Conservation (phyloP, 2,888 invertebrate species). For the Nipponacmea schrenckii region DNA sequence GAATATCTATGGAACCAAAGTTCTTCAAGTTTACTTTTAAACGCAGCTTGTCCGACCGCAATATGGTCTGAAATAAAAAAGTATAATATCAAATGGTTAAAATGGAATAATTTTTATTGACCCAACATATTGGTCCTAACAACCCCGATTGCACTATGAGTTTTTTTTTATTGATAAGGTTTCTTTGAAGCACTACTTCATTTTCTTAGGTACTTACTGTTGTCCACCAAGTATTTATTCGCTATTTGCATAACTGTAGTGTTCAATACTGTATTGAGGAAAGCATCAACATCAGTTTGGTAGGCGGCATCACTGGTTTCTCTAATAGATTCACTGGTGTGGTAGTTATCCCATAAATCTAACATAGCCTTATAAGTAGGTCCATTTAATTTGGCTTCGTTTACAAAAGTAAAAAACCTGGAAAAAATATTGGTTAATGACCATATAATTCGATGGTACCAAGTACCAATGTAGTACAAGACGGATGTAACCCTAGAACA, state of each 20-base stretch:
- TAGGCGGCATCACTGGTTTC: slow-evolving; percentile 81
- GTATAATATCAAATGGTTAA: slow-evolving; percentile 29
- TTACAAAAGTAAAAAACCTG: slow-evolving; percentile 37
- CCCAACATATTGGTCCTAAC: no score
- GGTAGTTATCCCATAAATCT: slow-evolving; percentile 85
- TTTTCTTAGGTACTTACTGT: slow-evolving; percentile 2
- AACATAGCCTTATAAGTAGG: slow-evolving; percentile 79
- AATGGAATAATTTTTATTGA: no score
- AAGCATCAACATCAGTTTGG: slow-evolving; percentile 80
- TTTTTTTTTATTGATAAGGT: no score
- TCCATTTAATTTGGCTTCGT: slow-evolving; percentile 24
- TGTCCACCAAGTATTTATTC: slow-evolving; percentile 73
- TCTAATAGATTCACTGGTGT: slow-evolving; percentile 74
- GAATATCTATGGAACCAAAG: slow-evolving; percentile 77
- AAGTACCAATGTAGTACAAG: no score
- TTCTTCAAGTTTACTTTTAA: slow-evolving; percentile 61
- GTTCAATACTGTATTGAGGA: slow-evolving; percentile 81
- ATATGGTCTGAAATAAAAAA: slow-evolving; percentile 36
- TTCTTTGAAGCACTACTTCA: no score
- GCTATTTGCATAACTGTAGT: slow-evolving; percentile 81
- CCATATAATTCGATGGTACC: no score
- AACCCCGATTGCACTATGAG: no score
- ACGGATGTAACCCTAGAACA: no score
- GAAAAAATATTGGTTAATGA: background rate
- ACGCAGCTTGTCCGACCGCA: slow-evolving; percentile 26